Evolutionary conservation across 2,888 invertebrate genomes (phyloP), one percentile per base, ranked within the genome.

Genomic region (Caenorhabditis virilis): DNA sequence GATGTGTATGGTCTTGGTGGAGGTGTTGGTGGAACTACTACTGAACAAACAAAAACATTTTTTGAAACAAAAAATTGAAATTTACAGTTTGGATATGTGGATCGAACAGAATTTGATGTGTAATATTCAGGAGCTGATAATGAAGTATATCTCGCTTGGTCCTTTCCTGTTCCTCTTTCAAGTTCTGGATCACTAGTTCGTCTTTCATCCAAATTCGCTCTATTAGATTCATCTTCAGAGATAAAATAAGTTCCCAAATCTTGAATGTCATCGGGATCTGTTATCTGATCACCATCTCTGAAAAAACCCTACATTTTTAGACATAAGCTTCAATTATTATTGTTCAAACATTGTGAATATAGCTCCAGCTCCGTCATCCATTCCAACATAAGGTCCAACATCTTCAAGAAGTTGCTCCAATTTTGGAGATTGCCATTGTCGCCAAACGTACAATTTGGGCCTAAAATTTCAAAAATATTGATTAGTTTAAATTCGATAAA

Each of bases 361-460:
- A 1, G 61, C 63, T 23, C 51, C 58, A 3, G 70, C 68, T 9
- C 60, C 58, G 26, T 69, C 69, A 43, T 69, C 61, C 57, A 74
- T 45, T 46, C 72, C 72, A 23, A 78, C 45, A 53, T 69, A 74
- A 4, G 63, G 58, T 15, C 74, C 77, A 26, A 72, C 67, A 42
- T 75, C 77, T 42, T 74, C 73, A 13, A 76, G 49, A 1, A 78
- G 50, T 33, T 72, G 63, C 11, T 66, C 54, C 9, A 78, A 38
- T 16, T 58, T 65, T 9, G 76, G 74, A 1, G 69, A 63, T 49
- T 73, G 67, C 71, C 74, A 70, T 48, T 73, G 61, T 35, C 75
- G 48, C 78, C 78, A 78, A 0, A 77, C 68, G 39, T 66, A 78
- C 41, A 70, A 53, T 56, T 77, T 77, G 7, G 74, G 71, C 36